These are phyloP conservation scores for Sus scrofa DNA, from an alignment of 2,113 vertebrate species.

Conservation along the genomic window DNA sequence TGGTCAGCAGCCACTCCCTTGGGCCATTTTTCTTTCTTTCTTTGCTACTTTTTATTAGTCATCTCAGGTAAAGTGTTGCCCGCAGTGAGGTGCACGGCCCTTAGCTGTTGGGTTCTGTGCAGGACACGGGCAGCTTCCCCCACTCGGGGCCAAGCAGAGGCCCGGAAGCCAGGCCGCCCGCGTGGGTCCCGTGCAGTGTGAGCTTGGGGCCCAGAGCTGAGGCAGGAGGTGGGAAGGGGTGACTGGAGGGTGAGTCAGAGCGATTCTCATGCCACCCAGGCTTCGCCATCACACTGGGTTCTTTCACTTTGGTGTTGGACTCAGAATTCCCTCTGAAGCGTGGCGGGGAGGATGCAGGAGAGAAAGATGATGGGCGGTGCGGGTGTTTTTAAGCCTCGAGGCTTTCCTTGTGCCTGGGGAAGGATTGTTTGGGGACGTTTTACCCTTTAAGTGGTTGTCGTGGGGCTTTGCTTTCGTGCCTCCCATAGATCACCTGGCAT, in stretches of 20 bases:
- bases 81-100: background rate
- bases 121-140: background rate
- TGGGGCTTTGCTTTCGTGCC: background rate
- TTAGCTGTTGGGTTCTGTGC: background rate
- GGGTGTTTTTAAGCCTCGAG: background rate
- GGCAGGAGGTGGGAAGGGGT: accelerated
- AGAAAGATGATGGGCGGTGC: background rate
- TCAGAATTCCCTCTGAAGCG: background rate
- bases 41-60: background rate
- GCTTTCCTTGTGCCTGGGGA: background rate
- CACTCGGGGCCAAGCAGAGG: no score
- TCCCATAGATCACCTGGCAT: background rate
- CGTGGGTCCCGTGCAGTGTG: no score
- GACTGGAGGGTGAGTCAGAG: background rate
- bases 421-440: background rate
- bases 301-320: background rate
- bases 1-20: background rate
- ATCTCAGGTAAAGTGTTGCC: background rate
- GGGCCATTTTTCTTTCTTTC: background rate
- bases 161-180: no score
- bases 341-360: background rate
- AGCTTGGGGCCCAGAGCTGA: no score
- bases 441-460: background rate
- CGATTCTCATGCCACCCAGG: accelerated
- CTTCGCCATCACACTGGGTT: background rate